phyloP scores from a whole-genome alignment of 2,113 vertebrate genomes.

The Catharus fuscescens region DNA sequence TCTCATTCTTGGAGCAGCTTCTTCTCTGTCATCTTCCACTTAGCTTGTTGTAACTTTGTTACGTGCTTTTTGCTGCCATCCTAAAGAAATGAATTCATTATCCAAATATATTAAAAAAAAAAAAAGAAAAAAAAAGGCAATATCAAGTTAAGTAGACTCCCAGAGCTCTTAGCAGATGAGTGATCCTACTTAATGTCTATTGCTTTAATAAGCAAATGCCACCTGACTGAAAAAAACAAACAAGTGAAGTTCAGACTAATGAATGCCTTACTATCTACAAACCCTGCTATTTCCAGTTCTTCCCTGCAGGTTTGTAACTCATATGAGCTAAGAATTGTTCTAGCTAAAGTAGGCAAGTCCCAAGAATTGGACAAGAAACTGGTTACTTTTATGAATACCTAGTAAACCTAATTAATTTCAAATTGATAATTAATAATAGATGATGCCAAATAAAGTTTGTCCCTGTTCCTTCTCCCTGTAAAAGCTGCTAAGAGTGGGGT shows the following conservation, averaged over 20 bases:
- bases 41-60: not conserved
- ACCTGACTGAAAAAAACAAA: not conserved
- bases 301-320: not conserved
- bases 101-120: not conserved
- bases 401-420: not conserved
- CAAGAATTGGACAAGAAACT: not conserved
- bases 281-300: not conserved
- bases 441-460: accelerated
- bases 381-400: not conserved
- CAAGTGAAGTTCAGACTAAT: not conserved
- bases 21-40: not conserved
- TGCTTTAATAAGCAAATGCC: not conserved
- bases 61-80: not conserved
- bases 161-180: not conserved
- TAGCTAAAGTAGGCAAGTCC: not conserved
- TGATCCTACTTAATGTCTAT: not conserved
- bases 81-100: not conserved
- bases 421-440: not conserved
- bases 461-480: not conserved
- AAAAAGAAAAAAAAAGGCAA: not conserved
- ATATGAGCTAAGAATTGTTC: not conserved
- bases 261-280: not conserved
- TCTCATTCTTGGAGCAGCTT: not conserved
- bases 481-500: not conserved
- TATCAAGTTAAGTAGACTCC: not conserved